Evolutionary conservation across 2,888 invertebrate genomes (phyloP).

Genomic region (Epinotia nisella): DNA sequence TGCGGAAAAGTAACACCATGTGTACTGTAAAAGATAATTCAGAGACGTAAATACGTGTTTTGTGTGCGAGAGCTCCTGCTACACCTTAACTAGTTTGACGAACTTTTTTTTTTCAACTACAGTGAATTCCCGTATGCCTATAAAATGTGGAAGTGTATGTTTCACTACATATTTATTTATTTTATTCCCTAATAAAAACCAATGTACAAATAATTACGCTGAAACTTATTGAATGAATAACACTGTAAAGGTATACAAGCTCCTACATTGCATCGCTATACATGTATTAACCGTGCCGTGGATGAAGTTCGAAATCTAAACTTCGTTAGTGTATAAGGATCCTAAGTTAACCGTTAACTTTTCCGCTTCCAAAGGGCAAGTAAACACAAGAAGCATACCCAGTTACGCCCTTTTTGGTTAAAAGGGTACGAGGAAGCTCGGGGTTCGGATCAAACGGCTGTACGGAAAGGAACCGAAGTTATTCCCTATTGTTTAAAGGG

Average conservation of each 20-base stretch:
- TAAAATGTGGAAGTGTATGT: no score
- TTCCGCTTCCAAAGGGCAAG: conserved; percentile 4
- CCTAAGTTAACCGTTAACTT: conserved; percentile 25
- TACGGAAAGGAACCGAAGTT: conserved; percentile 33
- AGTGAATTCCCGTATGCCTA: no score
- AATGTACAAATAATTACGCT: no score
- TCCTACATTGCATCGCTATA: background rate
- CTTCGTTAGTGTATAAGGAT: conserved; percentile 30
- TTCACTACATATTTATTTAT: no score
- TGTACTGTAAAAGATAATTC: no score
- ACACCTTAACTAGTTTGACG: no score
- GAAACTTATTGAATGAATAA: background rate
- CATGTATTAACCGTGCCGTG: background rate
- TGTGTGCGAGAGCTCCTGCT: no score
- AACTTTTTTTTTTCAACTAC: no score
- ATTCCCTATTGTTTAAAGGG: conserved; percentile 29
- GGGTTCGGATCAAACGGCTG: conserved; percentile 18
- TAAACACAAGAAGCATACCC: background rate
- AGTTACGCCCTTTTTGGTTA: conserved; percentile 6
- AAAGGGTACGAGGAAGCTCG: background rate
- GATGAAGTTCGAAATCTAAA: conserved; percentile 26
- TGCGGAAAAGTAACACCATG: no score
- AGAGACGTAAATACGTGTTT: no score
- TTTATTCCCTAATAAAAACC: no score
- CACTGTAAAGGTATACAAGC: background rate